Evolutionary conservation across 2,888 invertebrate species (phyloP).

Genomic region (Drosophila robusta): DNA sequence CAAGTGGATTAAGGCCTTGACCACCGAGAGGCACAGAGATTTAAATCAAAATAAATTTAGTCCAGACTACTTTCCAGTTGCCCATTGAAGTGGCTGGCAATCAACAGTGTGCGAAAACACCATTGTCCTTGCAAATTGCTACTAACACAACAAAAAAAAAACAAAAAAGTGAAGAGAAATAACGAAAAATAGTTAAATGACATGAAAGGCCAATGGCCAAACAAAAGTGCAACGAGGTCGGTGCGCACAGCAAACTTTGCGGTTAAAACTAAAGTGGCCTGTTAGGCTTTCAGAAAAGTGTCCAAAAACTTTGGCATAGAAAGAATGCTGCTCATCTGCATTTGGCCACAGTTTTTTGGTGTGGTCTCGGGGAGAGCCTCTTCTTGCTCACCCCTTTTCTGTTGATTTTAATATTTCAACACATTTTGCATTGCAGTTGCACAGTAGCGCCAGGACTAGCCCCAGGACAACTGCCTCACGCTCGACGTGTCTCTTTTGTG

Average conservation of each 20-base stretch:
- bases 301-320: constrained; percentile 68
- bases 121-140: constrained; percentile 48
- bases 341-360: constrained; percentile 45
- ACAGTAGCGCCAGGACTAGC: constrained; percentile 12
- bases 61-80: constrained; percentile 35
- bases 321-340: constrained; percentile 68
- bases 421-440: constrained; percentile 66
- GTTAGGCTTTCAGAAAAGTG: constrained; percentile 76
- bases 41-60: constrained; percentile 45
- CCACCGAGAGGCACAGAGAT: not conserved
- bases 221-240: constrained; percentile 76
- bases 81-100: constrained; percentile 48
- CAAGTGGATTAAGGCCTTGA: constrained; percentile 40
- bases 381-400: constrained; percentile 17
- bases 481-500: constrained; percentile 59
- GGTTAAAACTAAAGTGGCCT: constrained; percentile 78
- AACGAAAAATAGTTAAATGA: constrained; percentile 68
- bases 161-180: constrained; percentile 13
- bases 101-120: constrained; percentile 54
- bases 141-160: constrained; percentile 1
- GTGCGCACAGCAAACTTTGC: constrained; percentile 68
- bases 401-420: constrained; percentile 71
- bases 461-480: constrained; percentile 22
- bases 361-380: constrained; percentile 14
- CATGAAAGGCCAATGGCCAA: constrained; percentile 73